phyloP scores from a whole-genome alignment of 2,113 vertebrate species.

The Corythornis cristatus region DNA sequence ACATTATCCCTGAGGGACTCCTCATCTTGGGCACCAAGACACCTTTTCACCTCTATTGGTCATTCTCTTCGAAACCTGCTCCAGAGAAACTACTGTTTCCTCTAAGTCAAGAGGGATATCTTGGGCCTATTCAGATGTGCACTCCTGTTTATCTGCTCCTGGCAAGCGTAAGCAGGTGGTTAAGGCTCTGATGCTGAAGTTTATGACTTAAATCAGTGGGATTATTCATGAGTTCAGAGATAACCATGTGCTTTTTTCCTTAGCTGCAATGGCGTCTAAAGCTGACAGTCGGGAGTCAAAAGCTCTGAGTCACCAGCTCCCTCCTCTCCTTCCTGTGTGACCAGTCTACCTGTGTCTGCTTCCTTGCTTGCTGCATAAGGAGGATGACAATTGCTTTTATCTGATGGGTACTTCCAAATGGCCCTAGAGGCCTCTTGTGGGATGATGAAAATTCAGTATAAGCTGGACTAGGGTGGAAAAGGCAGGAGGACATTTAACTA shows the following conservation, averaged over 20 bases:
- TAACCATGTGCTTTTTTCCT: slow-evolving; percentile 50
- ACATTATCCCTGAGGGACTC: background rate
- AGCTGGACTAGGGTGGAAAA: background rate
- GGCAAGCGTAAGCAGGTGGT: background rate
- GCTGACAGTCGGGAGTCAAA: slow-evolving; percentile 60
- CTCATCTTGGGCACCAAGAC: background rate
- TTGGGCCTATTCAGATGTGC: background rate
- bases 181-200: slow-evolving; percentile 20
- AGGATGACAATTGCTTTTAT: slow-evolving; percentile 68
- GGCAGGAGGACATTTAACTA: slow-evolving; percentile 41
- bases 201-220: slow-evolving; percentile 16
- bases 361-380: slow-evolving; percentile 62
- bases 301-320: slow-evolving; percentile 71
- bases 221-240: slow-evolving; percentile 59
- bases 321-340: slow-evolving; percentile 71
- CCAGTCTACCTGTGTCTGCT: slow-evolving; percentile 71
- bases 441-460: slow-evolving; percentile 66
- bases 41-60: background rate
- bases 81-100: background rate
- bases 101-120: background rate
- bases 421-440: slow-evolving; percentile 65
- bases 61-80: background rate
- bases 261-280: slow-evolving; percentile 44
- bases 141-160: background rate
- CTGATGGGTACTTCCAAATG: slow-evolving; percentile 68